These are phyloP conservation scores for Spodoptera frugiperda DNA, from an alignment of 1,140 invertebrate species.

Conservation along the genomic window DNA sequence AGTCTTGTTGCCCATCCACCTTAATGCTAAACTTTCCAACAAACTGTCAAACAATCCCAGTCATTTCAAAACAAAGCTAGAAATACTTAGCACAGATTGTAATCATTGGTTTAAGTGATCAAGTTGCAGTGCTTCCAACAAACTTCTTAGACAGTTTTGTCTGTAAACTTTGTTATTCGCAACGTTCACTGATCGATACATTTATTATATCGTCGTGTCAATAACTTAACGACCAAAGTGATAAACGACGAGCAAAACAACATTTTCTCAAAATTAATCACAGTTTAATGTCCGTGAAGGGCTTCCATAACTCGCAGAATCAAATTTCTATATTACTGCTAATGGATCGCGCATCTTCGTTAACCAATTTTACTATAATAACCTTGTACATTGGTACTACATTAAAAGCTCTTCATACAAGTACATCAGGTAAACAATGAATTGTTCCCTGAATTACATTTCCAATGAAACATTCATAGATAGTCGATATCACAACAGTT, in stretches of 20 bases:
- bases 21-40: neutral
- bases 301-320: slow-evolving; percentile 16
- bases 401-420: slow-evolving; percentile 2
- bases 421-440: neutral
- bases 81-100: too few relatives aligned
- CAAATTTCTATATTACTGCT: slow-evolving; percentile 16
- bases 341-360: slow-evolving; percentile 18
- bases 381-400: neutral
- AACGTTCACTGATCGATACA: slow-evolving; percentile 3
- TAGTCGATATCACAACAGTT: slow-evolving; percentile 44
- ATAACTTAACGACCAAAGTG: neutral
- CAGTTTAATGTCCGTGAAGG: slow-evolving; percentile 11
- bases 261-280: slow-evolving; percentile 4
- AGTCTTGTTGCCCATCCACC: too few relatives aligned
- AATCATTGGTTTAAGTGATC: too few relatives aligned
- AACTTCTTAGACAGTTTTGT: neutral
- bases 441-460: slow-evolving; percentile 17
- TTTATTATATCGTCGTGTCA: slow-evolving; percentile 7
- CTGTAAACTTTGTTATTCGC: neutral
- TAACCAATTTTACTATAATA: neutral
- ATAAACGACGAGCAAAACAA: neutral
- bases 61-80: neutral
- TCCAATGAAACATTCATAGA: slow-evolving; percentile 20
- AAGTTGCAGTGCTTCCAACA: too few relatives aligned
- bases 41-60: neutral